Evolutionary conservation across 2,888 invertebrate genomes (phyloP).

Genomic region (Nemotelus nigrinus): DNA sequence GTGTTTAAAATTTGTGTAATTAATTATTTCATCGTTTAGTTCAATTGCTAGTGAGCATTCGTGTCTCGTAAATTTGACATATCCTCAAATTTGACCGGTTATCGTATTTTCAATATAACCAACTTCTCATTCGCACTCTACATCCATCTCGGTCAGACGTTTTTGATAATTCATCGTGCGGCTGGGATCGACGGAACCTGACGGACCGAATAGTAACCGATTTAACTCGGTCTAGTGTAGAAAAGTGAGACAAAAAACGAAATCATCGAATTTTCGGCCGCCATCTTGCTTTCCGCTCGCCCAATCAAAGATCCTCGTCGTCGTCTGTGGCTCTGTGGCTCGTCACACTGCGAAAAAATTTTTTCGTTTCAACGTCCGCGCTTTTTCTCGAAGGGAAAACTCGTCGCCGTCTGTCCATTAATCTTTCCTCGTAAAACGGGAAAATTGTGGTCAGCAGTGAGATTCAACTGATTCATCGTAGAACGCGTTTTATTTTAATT

Average conservation of each 20-base stretch:
- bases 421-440: conserved; percentile 38
- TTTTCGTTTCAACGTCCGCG: conserved; percentile 43
- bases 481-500: conserved; percentile 40
- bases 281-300: conserved; percentile 75
- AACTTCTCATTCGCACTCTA: conserved; percentile 7
- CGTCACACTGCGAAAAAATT: conserved; percentile 45
- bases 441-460: conserved; percentile 37
- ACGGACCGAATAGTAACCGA: not conserved
- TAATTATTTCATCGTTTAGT: not conserved
- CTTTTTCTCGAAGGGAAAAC: conserved; percentile 34
- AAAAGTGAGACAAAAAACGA: not conserved
- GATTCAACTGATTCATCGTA: conserved; percentile 13
- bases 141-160: conserved; percentile 7
- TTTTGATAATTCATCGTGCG: conserved; percentile 28
- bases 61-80: conserved; percentile 21
- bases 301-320: conserved; percentile 44
- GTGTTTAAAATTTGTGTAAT: not conserved
- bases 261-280: conserved; percentile 66
- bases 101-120: conserved; percentile 13
- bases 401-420: conserved; percentile 41
- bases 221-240: not conserved
- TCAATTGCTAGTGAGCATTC: not conserved
- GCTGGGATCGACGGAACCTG: conserved; percentile 22
- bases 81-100: conserved; percentile 40
- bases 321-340: conserved; percentile 21